Percentiles rank a stretch among this genome's conserved stretches.
Evolutionary conservation across 2,113 vertebrate genomes (phyloP).

Genomic region (Crotalus viridis): DNA sequence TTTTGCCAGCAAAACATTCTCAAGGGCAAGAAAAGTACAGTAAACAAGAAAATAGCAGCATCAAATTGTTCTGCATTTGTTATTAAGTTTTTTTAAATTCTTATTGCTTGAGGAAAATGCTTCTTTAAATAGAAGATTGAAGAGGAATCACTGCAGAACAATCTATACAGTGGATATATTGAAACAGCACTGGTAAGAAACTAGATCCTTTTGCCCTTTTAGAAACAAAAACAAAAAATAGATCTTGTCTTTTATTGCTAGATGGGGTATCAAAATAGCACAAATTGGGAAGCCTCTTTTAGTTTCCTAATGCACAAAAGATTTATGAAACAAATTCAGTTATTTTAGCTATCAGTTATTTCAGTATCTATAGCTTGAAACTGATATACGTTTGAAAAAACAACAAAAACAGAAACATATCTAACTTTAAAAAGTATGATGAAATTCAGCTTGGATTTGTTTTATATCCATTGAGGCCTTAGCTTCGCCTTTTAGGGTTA

Average conservation of each 20-base stretch:
- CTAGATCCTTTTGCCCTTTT: background rate
- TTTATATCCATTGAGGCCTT: background rate
- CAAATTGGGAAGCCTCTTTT: background rate
- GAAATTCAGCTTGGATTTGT: background rate
- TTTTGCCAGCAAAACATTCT: slow-evolving; percentile 14
- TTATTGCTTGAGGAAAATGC: slow-evolving; percentile 17
- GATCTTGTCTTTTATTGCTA: background rate
- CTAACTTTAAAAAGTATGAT: background rate
- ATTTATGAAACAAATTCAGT: background rate
- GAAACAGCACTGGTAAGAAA: slow-evolving; percentile 18
- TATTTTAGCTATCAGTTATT: background rate
- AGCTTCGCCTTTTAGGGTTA: background rate
- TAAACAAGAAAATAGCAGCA: background rate
- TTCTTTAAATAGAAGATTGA: slow-evolving; percentile 11
- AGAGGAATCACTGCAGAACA: slow-evolving; percentile 20
- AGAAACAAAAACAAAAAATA: background rate
- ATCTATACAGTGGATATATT: slow-evolving; percentile 12
- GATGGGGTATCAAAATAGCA: background rate
- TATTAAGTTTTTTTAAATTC: background rate
- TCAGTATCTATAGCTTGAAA: background rate
- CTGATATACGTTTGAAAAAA: background rate
- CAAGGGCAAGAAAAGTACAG: slow-evolving; percentile 6
- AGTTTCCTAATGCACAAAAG: background rate
- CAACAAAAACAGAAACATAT: background rate
- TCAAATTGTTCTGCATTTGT: background rate